Evolutionary conservation across 2,888 invertebrate genomes (phyloP), one percentile per base, ranked within the genome.

Genomic region (Tupiocoris notatus): DNA sequence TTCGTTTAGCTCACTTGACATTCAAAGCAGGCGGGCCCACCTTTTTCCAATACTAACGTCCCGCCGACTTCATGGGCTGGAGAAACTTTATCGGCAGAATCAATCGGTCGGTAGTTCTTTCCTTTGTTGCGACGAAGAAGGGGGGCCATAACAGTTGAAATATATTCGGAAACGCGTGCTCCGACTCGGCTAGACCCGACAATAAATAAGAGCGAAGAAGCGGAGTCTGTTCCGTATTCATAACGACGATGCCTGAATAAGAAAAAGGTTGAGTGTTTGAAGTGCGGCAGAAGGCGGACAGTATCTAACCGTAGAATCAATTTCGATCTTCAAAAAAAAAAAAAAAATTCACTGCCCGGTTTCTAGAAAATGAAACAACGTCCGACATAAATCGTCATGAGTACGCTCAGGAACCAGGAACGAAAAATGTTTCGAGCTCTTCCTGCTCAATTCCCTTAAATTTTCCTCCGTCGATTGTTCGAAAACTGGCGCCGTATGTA

Each of bases 131-230:
- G 12, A 12, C 6, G 39, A 3, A 39, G 39, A 12, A 39, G 6
- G 61, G 18, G 66, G 17, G 7, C 70, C 59, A 59, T 70, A 59
- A 70, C 25, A n/a, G n/a, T 24, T 70, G 70, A 70, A 70, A 70
- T 70, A 70, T 70, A 70, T 70, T 70, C 70, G 2, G 59, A 70
- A 59, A 70, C 70, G 70, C 70, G 70, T 70, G 70, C 70, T 54
- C 54, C 59, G n/a, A 58, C 58, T 70, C 57, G 58, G 70, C 39
- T 39, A 39, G 39, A 39, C 39, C 39, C 39, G 39, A 39, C 39
- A 39, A 39, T 39, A 39, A 39, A 39, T 39, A 39, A 39, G 12
- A 39, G 39, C 39, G 39, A 39, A 39, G 39, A 39, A 39, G 6
- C 39, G 39, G 39, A 3, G 39, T 39, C 39, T 39, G 39, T 39